Percentiles rank a stretch among this genome's conserved stretches.
phyloP scores from a whole-genome alignment of 2,797 vertebrate genomes.

The Lutjanus argentimaculatus region DNA sequence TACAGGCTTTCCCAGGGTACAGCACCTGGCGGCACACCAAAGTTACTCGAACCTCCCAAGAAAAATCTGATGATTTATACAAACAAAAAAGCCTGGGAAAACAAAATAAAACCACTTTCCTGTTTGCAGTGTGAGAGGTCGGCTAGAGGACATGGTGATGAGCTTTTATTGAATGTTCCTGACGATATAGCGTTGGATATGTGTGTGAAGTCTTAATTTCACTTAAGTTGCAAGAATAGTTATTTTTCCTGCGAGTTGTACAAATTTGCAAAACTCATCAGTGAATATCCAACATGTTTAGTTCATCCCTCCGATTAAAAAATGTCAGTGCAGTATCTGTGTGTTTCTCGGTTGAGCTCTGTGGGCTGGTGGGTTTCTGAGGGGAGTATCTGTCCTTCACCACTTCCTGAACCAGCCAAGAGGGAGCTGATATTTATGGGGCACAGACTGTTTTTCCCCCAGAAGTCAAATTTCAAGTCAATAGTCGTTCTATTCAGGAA shows the following conservation, averaged over 20 bases:
- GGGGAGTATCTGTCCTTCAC: constrained; percentile 73
- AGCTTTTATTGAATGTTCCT: constrained; percentile 26
- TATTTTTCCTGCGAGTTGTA: constrained; percentile 9
- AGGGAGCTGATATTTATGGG: constrained; percentile 67
- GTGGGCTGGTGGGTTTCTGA: constrained; percentile 55
- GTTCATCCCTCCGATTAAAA: constrained; percentile 12
- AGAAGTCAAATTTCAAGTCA: constrained; percentile 54
- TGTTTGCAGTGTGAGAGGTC: constrained; percentile 40
- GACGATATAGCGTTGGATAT: neutral
- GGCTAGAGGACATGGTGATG: constrained; percentile 36
- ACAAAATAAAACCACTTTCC: constrained; percentile 50
- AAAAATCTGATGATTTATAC: constrained; percentile 68
- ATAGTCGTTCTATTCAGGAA: constrained; percentile 63
- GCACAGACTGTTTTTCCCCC: constrained; percentile 20
- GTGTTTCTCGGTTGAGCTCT: constrained; percentile 35
- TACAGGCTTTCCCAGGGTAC: constrained; percentile 70
- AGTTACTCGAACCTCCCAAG: constrained; percentile 46
- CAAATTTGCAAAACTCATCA: constrained; percentile 14
- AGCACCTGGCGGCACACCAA: constrained; percentile 54
- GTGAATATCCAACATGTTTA: neutral
- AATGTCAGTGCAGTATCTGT: constrained; percentile 19
- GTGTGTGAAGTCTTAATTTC: constrained; percentile 4
- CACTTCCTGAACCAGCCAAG: constrained; percentile 74
- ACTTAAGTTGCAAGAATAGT: constrained; percentile 5
- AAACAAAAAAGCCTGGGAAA: constrained; percentile 60